Base-by-base conservation (phyloP, 2,113 vertebrate species). In the human (Homo sapiens) region DNA sequence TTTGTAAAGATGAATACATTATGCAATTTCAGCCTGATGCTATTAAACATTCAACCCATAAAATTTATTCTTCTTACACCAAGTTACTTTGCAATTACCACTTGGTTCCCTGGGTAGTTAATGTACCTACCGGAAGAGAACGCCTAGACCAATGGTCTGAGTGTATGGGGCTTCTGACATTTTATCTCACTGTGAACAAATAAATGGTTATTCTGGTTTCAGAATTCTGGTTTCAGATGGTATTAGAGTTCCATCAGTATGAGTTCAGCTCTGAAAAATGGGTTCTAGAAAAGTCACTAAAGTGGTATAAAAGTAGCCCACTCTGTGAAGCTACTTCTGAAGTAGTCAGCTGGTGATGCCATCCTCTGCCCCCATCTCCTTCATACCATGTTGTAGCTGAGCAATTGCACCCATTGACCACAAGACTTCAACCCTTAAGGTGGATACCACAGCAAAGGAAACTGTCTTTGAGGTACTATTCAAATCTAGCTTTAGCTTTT, bases 241-340 rank as follows among this genome's bases (percentile, higher is more conserved):
- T 70, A 84, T 64, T 45, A 27, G 57, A 45, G 3, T 84, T 86
- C 30, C 72, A 48, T 76, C 20, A 85, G 0, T 96, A 38, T 84
- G n/a, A 59, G 4, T 52, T n/a, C 48, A 73, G 23, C 18, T 84
- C 68, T 61, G 76, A 93, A 68, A 64, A 94, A 64, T 50, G 12
- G 35, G 81, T 89, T 86, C 73, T 38, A 64, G 68, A 89, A 92
- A 78, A 78, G 81, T 80, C 75, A 66, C 30, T 22, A 84, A 89
- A 66, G 16, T 8, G 32, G 23, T 38, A 14, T 64, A 64, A 64
- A 64, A 64, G 61, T 64, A 64, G 45, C 17, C 32, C 5, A 18
- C 45, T 83, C 55, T 57, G 12, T 66, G 79, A 66, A 73, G 35
- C n/a, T 50, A 72, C 25, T 84, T 96, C 48, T 70, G 76, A 93